Evolutionary conservation across 2,888 invertebrate species (phyloP), one percentile per base, ranked within the genome.

Genomic region (Andrena dorsata): DNA sequence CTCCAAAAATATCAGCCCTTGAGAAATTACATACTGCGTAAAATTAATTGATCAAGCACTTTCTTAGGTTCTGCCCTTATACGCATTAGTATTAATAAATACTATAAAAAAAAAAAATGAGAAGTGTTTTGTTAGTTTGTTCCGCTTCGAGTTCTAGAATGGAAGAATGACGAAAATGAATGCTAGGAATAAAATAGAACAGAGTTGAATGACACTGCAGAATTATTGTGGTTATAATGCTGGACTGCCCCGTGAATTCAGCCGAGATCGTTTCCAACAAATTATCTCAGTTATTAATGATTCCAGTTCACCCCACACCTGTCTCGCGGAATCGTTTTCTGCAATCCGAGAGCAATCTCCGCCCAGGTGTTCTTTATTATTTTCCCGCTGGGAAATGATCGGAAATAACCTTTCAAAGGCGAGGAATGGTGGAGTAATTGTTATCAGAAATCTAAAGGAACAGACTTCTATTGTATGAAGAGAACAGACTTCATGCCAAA

Each of bases 231-330:
- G 69, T 35, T n/a, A 13, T 68, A 86, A 85, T 80, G 76, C 86
- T 68, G 60, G 76, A 80, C 75, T 80, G 72, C 65, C 35, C 68
- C 63, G 49, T 30, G 65, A 75, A 80, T 30, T 51, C 20, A 75
- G 64, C 49, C 65, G 35, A 77, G 81, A 88, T 87, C 85, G 80
- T 86, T 87, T 83, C 76, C 84, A 78, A 86, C 80, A 83, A 88
- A 88, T 88, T 88, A 88, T 87, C 88, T 77, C 41, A 51, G 83
- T 90, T 90, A 90, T 90, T 89, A 90, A 90, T 90, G 87, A 85
- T 80, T 74, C 61, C 61, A 56, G 77, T 80, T 79, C 82, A 76
- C 66, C 65, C 82, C 72, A 83, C 84, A 83, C 75, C 80, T 85
- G 83, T 85, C 86, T 85, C 80, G 77, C 84, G 73, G 82, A 83